Evolutionary conservation across 1,140 invertebrate species (phyloP), one percentile per base, ranked within the genome.

Genomic region (Tyrophagus putrescentiae): DNA sequence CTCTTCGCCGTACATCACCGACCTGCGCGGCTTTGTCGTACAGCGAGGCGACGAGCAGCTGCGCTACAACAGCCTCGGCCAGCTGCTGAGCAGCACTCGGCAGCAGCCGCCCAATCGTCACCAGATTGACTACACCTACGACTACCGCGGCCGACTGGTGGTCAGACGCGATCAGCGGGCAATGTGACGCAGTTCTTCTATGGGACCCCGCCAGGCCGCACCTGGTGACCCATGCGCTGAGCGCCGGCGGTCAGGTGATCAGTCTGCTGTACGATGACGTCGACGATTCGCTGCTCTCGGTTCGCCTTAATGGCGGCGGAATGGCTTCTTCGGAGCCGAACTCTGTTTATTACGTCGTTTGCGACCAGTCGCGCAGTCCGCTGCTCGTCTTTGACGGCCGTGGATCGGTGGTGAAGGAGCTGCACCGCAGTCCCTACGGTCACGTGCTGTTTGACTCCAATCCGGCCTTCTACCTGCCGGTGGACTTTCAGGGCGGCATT

Each of bases 111-210:
- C 85, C 41, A 86, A 88, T 45, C 82, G 84, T 64, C 92, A 91
- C 78, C 86, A 93, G 68, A 85, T 87, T 34, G 87, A 86, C 27
- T 96, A 92, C 69, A 84, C 82, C 68, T 97, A 97, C 69, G 91
- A 97, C 67, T 84, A 93, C 60, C 78, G 82, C 57, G 86, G 83
- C 36, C 77, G 90, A 60, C 70, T 97, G 7, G 80, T 89, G 1
- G 80, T 85, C 4, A 83, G 86, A 80, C 82, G 85, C 68, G 87
- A 93, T 66, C 85, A 90, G 63, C 82, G 83, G 62, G 87, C 21
- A 92, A 93, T 68, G 79, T 92, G 1, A 92, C 90, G 0, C 92
- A 97, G 69, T 93, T 87, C 72, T 87, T 94, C 72, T 97, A 98
- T 70, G 81, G 85, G 0, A 88, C 95, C 72, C 84, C 88, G 0